Evolutionary conservation across 2,113 vertebrate genomes (phyloP), one percentile per base, ranked within the genome.

Genomic region (Burhinus oedicnemus): DNA sequence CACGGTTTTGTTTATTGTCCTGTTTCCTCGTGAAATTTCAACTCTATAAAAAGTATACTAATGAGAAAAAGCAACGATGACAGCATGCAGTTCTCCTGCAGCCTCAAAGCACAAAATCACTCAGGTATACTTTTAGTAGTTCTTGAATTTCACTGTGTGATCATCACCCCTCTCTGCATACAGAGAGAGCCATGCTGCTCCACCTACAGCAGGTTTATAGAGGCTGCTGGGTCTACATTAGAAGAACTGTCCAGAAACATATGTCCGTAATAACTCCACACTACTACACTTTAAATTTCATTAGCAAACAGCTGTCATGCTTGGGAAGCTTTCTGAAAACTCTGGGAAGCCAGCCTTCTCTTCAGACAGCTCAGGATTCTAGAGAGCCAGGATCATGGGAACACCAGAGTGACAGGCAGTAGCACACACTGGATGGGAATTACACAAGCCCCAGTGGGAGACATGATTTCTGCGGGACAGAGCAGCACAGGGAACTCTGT

Each of bases 371-470:
- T 42, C 51, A 58, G 30, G 29, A 22, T 27, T 27, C 44, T 7
- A 21, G 34, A 22, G 76, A 54, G 51, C 30, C 40, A 11, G 34
- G 62, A 34, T 45, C 17, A 8, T 0, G 10, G 47, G 38, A 49
- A 70, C n/a, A 16, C 4, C 18, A 1, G 36, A 30, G 29, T 5
- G 30, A 38, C 25, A 34, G 44, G 45, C 26, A 86, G 38, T 1
- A 72, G 71, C 64, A 36, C 45, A 26, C 2, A 9, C 30, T 26
- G 32, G 19, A 29, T 47, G 38, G 71, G 65, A 87, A 60, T n/a
- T 25, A 36, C 58, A 20, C 25, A 12, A 40, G 29, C 51, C 8
- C 6, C 0, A 0, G 32, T 32, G 12, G n/a, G 12, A 55, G 40
- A 74, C 61, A 68, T 4, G 25, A 8, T 21, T 66, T 52, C 44